Conservation (phyloP, 2,113 vertebrate species). For the Mixornis gularis region DNA sequence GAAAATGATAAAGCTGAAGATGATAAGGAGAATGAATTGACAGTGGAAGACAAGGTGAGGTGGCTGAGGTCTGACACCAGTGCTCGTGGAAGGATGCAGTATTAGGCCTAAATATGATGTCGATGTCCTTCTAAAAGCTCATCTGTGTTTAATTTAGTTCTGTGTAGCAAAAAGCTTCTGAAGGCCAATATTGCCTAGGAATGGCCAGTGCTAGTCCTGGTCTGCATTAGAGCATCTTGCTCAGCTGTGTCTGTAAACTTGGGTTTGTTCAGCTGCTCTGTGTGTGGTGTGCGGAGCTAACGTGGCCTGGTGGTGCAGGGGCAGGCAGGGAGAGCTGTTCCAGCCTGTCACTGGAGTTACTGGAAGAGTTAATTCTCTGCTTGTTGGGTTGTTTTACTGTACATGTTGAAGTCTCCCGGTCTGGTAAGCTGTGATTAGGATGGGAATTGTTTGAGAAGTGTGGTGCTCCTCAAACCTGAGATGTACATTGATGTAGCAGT, state of each 20-base stretch:
- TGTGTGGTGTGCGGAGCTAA: neutral
- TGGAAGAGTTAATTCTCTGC: neutral
- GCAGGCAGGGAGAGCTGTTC: neutral
- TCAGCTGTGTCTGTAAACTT: neutral
- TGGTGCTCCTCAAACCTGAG: neutral
- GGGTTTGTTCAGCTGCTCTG: neutral
- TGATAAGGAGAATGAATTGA: conserved; percentile 76
- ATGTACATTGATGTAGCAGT: neutral
- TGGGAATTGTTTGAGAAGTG: neutral
- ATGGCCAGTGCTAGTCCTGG: rapidly evolving
- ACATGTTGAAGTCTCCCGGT: neutral
- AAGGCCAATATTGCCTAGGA: neutral
- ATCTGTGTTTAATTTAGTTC: neutral
- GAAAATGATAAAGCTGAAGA: conserved; percentile 78
- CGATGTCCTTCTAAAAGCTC: neutral
- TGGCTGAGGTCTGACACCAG: neutral
- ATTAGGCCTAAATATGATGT: neutral
- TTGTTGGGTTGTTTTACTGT: neutral
- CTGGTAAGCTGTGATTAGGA: neutral
- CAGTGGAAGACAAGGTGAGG: conserved; percentile 78
- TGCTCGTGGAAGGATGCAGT: neutral
- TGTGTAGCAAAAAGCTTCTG: neutral
- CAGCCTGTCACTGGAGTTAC: neutral
- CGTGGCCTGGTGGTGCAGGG: neutral
- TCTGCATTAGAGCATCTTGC: neutral